These are phyloP conservation scores for Cyphomyrmex costatus DNA, from an alignment of 1,140 invertebrate species.

Conservation along the genomic window DNA sequence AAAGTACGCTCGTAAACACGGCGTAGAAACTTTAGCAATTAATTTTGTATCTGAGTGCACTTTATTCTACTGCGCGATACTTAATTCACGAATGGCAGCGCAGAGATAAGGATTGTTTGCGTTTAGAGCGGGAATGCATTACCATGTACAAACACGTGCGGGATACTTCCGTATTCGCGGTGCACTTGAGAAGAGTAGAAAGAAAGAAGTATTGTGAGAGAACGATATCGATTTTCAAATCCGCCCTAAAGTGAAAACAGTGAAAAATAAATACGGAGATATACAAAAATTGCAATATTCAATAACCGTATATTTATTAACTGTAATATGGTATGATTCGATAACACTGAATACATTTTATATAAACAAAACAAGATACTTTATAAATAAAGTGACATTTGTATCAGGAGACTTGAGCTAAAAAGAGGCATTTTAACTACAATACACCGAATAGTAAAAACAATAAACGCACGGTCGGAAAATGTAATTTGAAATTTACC, in stretches of 20 bases:
- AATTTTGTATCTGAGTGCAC: slow-evolving; percentile 57
- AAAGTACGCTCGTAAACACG: slow-evolving; percentile 30
- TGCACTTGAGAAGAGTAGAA: slow-evolving; percentile 23
- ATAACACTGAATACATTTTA: background rate
- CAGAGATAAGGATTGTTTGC: slow-evolving; percentile 53
- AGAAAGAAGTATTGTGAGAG: slow-evolving; percentile 6
- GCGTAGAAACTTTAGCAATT: slow-evolving; percentile 57
- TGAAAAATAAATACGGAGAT: background rate
- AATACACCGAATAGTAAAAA: background rate
- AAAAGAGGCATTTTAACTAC: background rate
- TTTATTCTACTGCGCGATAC: slow-evolving; percentile 38
- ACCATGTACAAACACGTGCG: slow-evolving; percentile 44
- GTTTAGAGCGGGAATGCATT: slow-evolving; percentile 50
- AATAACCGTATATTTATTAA: slow-evolving; percentile 5
- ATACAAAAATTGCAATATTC: background rate
- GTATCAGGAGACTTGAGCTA: background rate
- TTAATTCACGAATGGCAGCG: slow-evolving; percentile 56
- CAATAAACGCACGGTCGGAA: background rate
- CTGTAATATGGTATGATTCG: background rate
- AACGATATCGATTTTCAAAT: slow-evolving; percentile 8
- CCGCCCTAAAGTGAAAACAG: background rate
- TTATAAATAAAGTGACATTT: background rate
- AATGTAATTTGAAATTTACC: slow-evolving; percentile 14
- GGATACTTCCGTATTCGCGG: slow-evolving; percentile 24
- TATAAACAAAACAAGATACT: background rate